Evolutionary conservation across 1,140 invertebrate species (phyloP).

Genomic region (Chrysoperla carnea): DNA sequence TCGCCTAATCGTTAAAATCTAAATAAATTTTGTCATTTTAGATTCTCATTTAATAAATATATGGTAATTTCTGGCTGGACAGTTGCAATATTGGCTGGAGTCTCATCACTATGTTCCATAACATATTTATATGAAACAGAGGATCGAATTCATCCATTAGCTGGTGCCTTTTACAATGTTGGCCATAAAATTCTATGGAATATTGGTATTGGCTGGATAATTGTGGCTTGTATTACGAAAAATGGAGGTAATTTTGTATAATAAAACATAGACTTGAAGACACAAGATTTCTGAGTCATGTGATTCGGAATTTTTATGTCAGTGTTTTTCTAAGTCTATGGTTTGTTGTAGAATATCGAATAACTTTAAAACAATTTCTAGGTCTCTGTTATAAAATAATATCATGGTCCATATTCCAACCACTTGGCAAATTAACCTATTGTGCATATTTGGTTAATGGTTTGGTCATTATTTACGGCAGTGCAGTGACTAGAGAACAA

Average conservation of each 20-base stretch:
- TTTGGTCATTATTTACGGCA: constrained; percentile 38
- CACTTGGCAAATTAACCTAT: constrained; percentile 47
- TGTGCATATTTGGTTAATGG: constrained; percentile 54
- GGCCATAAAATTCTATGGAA: constrained; percentile 46
- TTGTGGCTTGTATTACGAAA: constrained; percentile 49
- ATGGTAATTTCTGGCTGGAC: constrained; percentile 36
- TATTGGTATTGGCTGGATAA: constrained; percentile 45
- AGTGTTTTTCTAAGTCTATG: no score
- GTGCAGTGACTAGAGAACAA: constrained; percentile 33
- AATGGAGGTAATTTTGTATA: constrained; percentile 37
- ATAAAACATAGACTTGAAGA: no score
- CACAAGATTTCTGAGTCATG: no score
- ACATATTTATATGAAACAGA: constrained; percentile 38
- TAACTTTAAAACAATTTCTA: no score
- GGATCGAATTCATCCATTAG: constrained; percentile 32
- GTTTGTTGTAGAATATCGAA: no score
- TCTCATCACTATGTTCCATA: constrained; percentile 37
- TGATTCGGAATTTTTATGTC: no score
- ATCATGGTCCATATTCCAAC: constrained; percentile 41
- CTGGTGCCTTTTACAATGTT: constrained; percentile 43
- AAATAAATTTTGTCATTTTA: constrained; percentile 13
- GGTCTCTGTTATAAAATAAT: constrained; percentile 39
- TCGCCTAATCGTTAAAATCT: no score
- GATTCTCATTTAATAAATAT: constrained; percentile 26
- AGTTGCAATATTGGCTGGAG: constrained; percentile 28